Conservation (phyloP, 2,113 vertebrate genomes). For the Toxostoma redivivum region DNA sequence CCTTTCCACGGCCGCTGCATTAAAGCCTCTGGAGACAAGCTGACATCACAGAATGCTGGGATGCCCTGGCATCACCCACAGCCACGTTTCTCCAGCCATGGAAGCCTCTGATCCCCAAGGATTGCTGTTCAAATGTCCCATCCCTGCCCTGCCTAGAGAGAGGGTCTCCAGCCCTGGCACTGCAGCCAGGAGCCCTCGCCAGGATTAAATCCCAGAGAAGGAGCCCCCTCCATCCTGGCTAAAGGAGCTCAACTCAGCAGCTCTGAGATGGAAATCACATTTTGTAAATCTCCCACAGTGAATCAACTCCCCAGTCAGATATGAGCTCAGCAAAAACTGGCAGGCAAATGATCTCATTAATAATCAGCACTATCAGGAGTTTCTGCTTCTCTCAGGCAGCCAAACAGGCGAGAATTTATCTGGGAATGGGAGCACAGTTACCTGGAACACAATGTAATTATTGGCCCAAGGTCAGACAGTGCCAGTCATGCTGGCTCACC, state of each 20-base stretch:
- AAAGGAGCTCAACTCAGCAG: slow-evolving; percentile 44
- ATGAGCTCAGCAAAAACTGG: slow-evolving; percentile 57
- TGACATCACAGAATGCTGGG: background rate
- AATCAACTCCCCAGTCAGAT: slow-evolving; percentile 45
- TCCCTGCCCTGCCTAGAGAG: too few species aligned
- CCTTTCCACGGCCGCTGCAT: background rate
- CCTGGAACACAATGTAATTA: background rate
- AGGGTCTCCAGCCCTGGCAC: background rate
- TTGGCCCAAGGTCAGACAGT: background rate
- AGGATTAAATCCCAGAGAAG: background rate
- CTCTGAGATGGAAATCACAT: slow-evolving; percentile 4
- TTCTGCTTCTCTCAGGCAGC: slow-evolving; percentile 5
- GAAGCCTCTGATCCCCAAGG: background rate
- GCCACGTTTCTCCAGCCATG: fast-evolving
- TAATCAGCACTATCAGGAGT: slow-evolving; percentile 41
- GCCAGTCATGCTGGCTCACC: background rate
- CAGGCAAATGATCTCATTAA: slow-evolving; percentile 63
- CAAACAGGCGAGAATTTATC: background rate
- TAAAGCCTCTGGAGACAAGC: background rate
- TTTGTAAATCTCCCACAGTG: slow-evolving; percentile 15
- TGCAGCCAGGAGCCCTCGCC: background rate
- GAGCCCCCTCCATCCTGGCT: background rate
- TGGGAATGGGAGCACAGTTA: background rate
- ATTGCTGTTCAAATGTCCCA: fast-evolving
- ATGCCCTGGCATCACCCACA: background rate